Evolutionary conservation across 2,797 vertebrate genomes (phyloP).

Genomic region (Otolemur crassicaudatus): DNA sequence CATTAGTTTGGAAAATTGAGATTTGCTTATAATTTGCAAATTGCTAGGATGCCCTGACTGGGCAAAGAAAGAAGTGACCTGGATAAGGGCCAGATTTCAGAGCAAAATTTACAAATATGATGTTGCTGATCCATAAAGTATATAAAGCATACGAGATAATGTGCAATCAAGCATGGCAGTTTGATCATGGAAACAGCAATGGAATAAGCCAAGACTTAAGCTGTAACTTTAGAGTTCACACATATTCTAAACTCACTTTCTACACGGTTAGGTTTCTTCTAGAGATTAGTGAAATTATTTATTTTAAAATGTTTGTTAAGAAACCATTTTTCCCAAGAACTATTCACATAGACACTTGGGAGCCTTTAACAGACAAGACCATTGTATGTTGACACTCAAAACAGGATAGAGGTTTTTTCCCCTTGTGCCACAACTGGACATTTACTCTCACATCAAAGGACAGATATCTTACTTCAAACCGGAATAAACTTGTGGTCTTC

Average conservation of each 20-base stretch:
- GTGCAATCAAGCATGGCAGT: background rate
- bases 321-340: background rate
- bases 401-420: background rate
- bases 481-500: background rate
- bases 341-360: background rate
- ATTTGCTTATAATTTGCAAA: conserved; percentile 61
- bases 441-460: background rate
- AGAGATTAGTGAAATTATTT: conserved; percentile 16
- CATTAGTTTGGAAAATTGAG: conserved; percentile 70
- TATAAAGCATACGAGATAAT: background rate
- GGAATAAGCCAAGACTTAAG: background rate
- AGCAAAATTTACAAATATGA: conserved; percentile 33
- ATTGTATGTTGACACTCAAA: background rate
- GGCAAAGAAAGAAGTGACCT: conserved; percentile 50
- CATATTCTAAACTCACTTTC: background rate
- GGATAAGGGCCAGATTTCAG: conserved; percentile 24
- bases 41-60: conserved; percentile 9
- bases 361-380: background rate
- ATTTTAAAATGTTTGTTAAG: background rate
- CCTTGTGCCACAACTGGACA: too few relatives aligned
- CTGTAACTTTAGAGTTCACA: background rate
- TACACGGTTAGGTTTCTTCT: conserved; percentile 5
- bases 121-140: conserved; percentile 6
- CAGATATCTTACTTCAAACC: background rate
- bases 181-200: background rate